Conservation (phyloP, 2,113 vertebrate genomes). For the Pipra filicauda region DNA sequence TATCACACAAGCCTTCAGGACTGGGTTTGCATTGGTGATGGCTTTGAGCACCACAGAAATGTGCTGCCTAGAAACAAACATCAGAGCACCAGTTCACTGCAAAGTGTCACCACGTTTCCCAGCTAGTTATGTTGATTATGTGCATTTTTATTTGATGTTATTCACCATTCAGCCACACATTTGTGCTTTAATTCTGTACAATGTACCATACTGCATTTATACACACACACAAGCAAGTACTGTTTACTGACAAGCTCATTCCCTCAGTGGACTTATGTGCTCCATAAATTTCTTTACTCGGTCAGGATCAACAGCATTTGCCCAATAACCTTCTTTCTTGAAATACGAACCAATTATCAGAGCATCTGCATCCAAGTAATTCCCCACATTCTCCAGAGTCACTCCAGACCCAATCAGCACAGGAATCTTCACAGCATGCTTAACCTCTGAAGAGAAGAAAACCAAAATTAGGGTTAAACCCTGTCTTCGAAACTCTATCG, state of each 20-base stretch:
- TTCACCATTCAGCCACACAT: background rate
- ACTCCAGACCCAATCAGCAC: conserved; percentile 87
- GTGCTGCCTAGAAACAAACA: background rate
- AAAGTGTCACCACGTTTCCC: background rate
- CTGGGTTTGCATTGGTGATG: background rate
- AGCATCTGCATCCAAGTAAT: conserved; percentile 65
- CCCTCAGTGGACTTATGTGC: conserved; percentile 69
- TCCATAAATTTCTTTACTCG: conserved; percentile 80
- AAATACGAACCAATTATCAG: conserved; percentile 87
- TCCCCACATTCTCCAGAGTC: conserved; percentile 77
- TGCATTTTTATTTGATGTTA: background rate
- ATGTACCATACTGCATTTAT: background rate
- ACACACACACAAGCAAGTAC: background rate
- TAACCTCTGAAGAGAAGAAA: conserved; percentile 73
- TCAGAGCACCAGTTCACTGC: background rate
- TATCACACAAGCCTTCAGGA: background rate
- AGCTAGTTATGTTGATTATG: background rate
- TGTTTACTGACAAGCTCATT: conserved; percentile 44
- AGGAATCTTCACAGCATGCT: conserved; percentile 68
- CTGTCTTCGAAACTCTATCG: background rate
- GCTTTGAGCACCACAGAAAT: background rate
- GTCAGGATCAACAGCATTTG: conserved; percentile 74
- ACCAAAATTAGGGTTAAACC: background rate
- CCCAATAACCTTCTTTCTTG: conserved; percentile 83
- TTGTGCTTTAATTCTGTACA: background rate